These are phyloP conservation scores for Marisa cornuarietis DNA, from an alignment of 1,140 invertebrate genomes.

Conservation along the genomic window DNA sequence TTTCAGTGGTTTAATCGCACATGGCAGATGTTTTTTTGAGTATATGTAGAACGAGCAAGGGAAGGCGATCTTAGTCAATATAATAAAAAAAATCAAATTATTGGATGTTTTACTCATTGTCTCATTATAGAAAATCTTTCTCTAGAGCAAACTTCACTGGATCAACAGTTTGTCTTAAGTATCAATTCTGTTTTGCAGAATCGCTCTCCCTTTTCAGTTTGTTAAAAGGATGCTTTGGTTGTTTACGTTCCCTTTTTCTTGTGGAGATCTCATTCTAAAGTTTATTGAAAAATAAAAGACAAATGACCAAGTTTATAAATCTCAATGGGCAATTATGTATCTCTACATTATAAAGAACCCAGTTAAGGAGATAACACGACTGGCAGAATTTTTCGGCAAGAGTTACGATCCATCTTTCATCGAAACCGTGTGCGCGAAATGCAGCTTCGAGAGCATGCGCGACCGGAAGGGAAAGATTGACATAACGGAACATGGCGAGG, in stretches of 20 bases:
- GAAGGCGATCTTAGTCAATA: not conserved
- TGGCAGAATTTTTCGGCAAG: constrained; percentile 39
- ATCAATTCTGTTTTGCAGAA: no score
- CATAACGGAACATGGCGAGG: not conserved
- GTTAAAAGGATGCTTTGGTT: no score
- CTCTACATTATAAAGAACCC: constrained; percentile 25
- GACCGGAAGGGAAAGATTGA: constrained; percentile 31
- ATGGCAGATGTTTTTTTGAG: not conserved
- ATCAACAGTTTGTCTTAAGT: no score
- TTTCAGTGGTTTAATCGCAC: not conserved
- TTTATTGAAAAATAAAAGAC: not conserved
- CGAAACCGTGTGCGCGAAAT: constrained; percentile 32
- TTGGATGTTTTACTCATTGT: not conserved
- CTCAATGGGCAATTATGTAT: not conserved
- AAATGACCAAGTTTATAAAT: not conserved
- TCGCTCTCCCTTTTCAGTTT: no score
- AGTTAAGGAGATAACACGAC: constrained; percentile 20
- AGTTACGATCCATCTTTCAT: constrained; percentile 33
- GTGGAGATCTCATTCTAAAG: not conserved
- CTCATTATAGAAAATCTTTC: no score
- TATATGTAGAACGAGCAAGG: not conserved
- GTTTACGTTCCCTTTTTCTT: no score
- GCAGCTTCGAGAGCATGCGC: constrained; percentile 43
- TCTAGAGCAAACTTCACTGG: no score
- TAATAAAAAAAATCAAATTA: not conserved